Base-by-base conservation (phyloP, 2,888 invertebrate genomes). In the Colletes collaris region DNA sequence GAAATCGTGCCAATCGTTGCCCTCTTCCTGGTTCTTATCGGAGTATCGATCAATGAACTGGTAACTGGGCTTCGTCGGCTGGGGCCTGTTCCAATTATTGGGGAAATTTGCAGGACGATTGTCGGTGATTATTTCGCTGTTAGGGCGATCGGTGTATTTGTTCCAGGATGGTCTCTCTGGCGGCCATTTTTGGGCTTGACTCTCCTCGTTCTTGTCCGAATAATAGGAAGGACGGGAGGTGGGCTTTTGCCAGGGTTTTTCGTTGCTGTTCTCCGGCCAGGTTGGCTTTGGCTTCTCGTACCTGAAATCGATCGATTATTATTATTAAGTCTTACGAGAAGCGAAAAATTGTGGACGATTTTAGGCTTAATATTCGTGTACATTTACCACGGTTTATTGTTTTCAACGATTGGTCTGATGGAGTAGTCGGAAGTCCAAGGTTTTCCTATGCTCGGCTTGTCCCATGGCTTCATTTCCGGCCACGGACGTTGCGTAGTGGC, bases 61-160 rank as follows among this genome's bases (percentile, higher is more conserved):
- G 64, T 88, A 89, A 27, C 79, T 72, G 5, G 90, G 88, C 59
- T 88, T 89, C 6, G 82, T 19, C 37, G 83, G 63, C 35, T 80
- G 86, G 0, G 89, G 90, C 44, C 79, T 87, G 72, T 92, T 91
- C 92, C 90, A 93, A 76, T 72, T 88, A 66, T 76, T 89, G 37
- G 95, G 95, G 82, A 95, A 95, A 86, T 95, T 94, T 0, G 94
- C 90, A 0, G 95, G 94, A 66, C 93, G 90, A 56, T 94, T 94
- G 84, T 95, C 95, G 0, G 95, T 95, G 79, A 95, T 94, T 62
- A 95, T 94, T 49, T 94, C 94, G 75, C 86, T 89, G 72, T 72
- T 86, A 0, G 92, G 92, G 37, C 90, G 90, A 56, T 92, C 91
- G 0, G 90, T 85, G 66, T 90, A 90, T 65, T 92, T 92, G 79